Evolutionary conservation across 2,888 invertebrate species (phyloP), one percentile per base, ranked within the genome.

Genomic region (Andrena minutula): DNA sequence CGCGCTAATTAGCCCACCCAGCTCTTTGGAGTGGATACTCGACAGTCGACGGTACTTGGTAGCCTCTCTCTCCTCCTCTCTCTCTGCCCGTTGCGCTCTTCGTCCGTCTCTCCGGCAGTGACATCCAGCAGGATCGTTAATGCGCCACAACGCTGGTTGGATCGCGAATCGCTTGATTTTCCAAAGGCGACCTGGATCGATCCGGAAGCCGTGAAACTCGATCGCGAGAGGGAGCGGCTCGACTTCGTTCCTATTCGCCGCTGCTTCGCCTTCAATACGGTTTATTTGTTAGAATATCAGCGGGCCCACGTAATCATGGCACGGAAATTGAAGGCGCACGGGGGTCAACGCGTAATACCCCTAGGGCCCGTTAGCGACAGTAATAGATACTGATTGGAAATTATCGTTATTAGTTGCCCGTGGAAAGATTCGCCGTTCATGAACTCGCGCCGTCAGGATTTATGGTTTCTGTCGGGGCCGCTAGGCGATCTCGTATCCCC

Each of bases 1-100:
- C 94, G 92, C 91, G 92, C 92, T 94, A 93, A 94, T 94, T 93
- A 94, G 93, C 93, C 93, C 93, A 93, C 92, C 92, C 93, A 91
- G 92, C 93, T 93, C 93, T 93, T 92, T 93, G 87, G 91, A 94
- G 94, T 93, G 93, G 93, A 91, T 92, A 93, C 93, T 93, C 91
- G 90, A 93, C 91, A 87, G 92, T 93, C 91, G 90, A 93, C 91
- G 88, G 92, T 93, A 91, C 92, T 92, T 91, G 91, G 90, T 91
- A 92, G 90, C 90, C 90, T 90, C 91, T 89, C 85, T 87, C 85
- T 82, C 86, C 79, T 82, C 65, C 83, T 84, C 84, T 86, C 84
- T 86, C 78, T 75, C 81, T 75, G 84, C 75, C 80, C 70, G 81
- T 77, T 78, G 61, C 85, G 82, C 84, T 69, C 76, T 75, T 66